These are phyloP conservation scores for Antennarius maculatus DNA, from an alignment of 2,797 vertebrate genomes.

Conservation along the genomic window DNA sequence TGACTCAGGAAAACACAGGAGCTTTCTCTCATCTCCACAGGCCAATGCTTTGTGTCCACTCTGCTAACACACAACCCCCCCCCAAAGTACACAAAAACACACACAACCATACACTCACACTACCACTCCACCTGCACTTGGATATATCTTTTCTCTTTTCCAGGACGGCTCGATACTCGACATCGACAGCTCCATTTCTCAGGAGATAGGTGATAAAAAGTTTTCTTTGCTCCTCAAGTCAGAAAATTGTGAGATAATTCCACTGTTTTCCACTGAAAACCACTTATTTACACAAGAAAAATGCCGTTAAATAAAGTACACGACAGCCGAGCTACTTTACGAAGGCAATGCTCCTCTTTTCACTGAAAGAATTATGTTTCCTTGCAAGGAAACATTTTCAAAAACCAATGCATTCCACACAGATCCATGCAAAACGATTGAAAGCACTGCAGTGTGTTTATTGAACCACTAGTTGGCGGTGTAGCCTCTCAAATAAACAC, in stretches of 20 bases:
- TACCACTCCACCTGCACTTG: conserved; percentile 42
- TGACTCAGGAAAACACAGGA: conserved; percentile 82
- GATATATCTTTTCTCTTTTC: neutral
- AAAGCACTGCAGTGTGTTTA: no score
- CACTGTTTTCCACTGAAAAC: neutral
- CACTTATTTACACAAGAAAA: neutral
- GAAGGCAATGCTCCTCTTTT: neutral
- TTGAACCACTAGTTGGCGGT: no score
- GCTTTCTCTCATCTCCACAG: conserved; percentile 74
- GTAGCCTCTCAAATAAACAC: no score
- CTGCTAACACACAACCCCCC: conserved; percentile 17
- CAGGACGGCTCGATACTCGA: neutral
- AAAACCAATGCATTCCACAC: no score
- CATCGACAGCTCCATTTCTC: neutral
- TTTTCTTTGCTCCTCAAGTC: no score
- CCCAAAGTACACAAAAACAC: conserved; percentile 25
- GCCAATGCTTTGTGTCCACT: conserved; percentile 79
- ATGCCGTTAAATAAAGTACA: neutral
- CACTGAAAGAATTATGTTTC: neutral
- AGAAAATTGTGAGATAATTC: no score
- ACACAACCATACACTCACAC: conserved; percentile 14
- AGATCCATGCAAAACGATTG: no score
- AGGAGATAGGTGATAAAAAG: neutral
- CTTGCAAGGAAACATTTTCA: no score
- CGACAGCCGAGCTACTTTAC: neutral